Conservation (phyloP, 2,888 invertebrate genomes). For the Polydesmus complanatus region DNA sequence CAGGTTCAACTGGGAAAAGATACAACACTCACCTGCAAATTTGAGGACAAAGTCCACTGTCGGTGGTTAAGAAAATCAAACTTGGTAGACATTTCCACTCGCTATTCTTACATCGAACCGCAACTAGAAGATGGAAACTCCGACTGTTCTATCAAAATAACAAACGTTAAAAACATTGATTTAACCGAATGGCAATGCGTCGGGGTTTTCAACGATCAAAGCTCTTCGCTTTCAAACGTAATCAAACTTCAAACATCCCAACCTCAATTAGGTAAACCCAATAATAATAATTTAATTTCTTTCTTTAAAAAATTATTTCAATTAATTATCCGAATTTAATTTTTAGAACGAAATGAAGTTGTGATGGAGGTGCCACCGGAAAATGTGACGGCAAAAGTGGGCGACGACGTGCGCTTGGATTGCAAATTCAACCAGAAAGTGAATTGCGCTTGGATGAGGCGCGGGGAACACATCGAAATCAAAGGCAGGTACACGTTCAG, state of each 20-base stretch:
- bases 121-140: neutral
- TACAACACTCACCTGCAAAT: neutral
- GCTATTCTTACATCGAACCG: neutral
- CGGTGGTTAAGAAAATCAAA: neutral
- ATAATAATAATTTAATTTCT: too few species aligned
- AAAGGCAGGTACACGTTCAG: neutral
- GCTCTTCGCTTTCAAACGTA: too few species aligned
- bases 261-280: too few species aligned
- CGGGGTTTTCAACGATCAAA: neutral
- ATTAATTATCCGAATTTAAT: too few species aligned
- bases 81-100: neutral
- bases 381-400: neutral
- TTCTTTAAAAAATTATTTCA: too few species aligned
- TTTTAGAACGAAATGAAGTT: too few species aligned
- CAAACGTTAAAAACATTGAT: neutral
- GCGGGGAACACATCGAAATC: neutral
- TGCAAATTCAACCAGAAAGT: neutral
- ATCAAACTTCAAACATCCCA: too few species aligned
- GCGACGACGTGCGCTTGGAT: neutral
- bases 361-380: neutral
- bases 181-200: neutral
- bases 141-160: neutral
- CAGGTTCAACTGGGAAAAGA: neutral
- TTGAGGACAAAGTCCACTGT: neutral
- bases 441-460: neutral